Conservation (phyloP, 2,797 vertebrate genomes). For the Labeo calbasu region DNA sequence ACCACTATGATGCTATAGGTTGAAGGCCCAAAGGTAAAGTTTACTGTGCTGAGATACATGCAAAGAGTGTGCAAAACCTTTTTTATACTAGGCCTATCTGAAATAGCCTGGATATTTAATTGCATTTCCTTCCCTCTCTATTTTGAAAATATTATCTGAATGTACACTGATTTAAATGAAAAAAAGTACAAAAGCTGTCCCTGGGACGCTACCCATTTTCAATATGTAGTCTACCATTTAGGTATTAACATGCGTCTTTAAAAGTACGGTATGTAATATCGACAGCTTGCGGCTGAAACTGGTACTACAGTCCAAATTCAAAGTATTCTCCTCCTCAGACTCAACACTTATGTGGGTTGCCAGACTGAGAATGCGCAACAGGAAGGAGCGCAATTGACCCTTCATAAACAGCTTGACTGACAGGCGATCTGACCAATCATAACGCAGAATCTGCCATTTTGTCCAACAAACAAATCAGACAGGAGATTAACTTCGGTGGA, state of each 20-base stretch:
- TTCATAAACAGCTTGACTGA: too few relatives aligned
- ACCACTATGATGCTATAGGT: background rate
- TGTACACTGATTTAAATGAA: background rate
- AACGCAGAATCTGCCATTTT: too few relatives aligned
- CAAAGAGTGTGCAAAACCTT: background rate
- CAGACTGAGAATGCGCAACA: too few relatives aligned
- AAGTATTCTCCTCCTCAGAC: too few relatives aligned
- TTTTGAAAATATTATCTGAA: background rate
- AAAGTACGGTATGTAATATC: too few relatives aligned
- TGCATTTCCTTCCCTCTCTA: background rate
- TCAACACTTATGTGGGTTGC: too few relatives aligned
- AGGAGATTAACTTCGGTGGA: too few relatives aligned
- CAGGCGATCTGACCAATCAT: too few relatives aligned
- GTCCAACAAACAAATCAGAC: too few relatives aligned
- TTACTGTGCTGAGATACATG: background rate
- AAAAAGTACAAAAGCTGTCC: background rate
- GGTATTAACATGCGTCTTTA: background rate
- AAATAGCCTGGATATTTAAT: background rate
- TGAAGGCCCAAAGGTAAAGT: background rate
- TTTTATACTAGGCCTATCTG: background rate
- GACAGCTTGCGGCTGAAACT: too few relatives aligned
- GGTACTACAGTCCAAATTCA: too few relatives aligned
- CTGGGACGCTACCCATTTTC: background rate
- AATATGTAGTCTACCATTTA: background rate
- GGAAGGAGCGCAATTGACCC: too few relatives aligned